Conservation (phyloP, 2,797 vertebrate genomes). For the Pitangus sulphuratus region DNA sequence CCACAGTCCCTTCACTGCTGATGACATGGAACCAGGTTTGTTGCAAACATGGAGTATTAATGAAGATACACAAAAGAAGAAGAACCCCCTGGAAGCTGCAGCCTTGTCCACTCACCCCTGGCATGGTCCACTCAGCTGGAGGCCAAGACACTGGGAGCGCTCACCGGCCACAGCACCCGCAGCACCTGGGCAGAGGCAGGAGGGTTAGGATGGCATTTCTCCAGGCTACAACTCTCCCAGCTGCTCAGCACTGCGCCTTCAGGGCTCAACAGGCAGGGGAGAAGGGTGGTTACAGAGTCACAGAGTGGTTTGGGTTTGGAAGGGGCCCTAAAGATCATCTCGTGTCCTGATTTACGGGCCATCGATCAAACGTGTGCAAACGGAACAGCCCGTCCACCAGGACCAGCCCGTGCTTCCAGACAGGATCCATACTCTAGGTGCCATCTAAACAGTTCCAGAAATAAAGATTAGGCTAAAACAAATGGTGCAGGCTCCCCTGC, state of each 20-base stretch:
- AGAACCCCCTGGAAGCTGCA: background rate
- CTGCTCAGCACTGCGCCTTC: background rate
- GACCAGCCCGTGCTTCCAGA: background rate
- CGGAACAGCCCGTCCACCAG: background rate
- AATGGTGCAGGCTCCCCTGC: background rate
- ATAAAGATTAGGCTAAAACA: slow-evolving; percentile 18
- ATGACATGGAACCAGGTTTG: background rate
- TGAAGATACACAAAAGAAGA: background rate
- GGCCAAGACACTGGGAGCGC: slow-evolving; percentile 30
- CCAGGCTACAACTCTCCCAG: rapidly evolving
- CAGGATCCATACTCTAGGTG: background rate
- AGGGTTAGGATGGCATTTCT: rapidly evolving
- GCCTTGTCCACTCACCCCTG: background rate
- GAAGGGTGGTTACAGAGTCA: background rate
- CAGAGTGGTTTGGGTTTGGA: no score
- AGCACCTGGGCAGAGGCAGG: slow-evolving; percentile 18
- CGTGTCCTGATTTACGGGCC: background rate
- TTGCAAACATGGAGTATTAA: rapidly evolving
- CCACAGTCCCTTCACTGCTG: background rate
- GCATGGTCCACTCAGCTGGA: background rate
- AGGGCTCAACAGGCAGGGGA: background rate
- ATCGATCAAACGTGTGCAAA: background rate
- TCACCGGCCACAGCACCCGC: slow-evolving; percentile 39
- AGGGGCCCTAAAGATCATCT: background rate
- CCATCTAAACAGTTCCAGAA: slow-evolving; percentile 36